phyloP scores from a whole-genome alignment of 2,113 vertebrate species.

The Saimiri boliviensis region DNA sequence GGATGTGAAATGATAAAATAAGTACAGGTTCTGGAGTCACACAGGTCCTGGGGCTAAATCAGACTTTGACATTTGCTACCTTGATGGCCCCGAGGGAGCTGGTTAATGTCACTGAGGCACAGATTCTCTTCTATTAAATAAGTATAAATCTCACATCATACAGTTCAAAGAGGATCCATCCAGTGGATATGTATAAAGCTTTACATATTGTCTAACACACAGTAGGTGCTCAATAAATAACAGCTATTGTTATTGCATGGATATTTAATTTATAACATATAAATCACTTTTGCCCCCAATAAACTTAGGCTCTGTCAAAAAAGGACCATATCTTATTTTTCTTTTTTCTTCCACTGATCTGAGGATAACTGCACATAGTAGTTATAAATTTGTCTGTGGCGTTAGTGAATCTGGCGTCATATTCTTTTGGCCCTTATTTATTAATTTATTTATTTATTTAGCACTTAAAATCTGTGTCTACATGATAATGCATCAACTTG shows the following conservation, averaged over 20 bases:
- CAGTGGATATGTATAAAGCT: not conserved
- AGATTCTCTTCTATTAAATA: not conserved
- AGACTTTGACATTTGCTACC: not conserved
- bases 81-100: not conserved
- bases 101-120: not conserved
- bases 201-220: not conserved
- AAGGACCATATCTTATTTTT: not conserved
- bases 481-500: not conserved
- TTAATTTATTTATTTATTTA: too few relatives aligned
- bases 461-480: not conserved
- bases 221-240: not conserved
- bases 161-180: not conserved
- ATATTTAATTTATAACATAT: not conserved
- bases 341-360: not conserved
- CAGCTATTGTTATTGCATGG: not conserved
- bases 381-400: not conserved
- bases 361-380: not conserved
- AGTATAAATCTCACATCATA: not conserved
- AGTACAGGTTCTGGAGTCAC: not conserved
- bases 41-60: not conserved
- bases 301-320: not conserved
- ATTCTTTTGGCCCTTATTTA: not conserved
- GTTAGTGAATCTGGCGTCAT: slow-evolving; percentile 5
- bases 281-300: not conserved
- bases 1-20: not conserved